Conservation (phyloP, 1,140 invertebrate genomes). For the Agraylea sexmaculata region DNA sequence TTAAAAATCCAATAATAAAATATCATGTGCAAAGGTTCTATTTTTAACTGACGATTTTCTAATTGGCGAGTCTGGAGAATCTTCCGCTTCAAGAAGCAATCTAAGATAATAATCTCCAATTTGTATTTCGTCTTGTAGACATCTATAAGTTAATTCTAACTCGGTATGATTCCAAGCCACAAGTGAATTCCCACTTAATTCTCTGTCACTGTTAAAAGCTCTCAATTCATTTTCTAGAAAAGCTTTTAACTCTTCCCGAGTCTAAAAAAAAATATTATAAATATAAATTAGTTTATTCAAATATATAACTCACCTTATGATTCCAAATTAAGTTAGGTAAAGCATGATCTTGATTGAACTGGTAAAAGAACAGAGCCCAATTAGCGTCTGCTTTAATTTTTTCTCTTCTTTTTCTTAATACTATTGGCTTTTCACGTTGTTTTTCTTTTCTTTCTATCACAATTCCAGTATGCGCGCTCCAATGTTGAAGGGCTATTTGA, state of each 20-base stretch:
- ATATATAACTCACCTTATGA: constrained; percentile 58
- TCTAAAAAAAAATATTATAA: constrained; percentile 41
- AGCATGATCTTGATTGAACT: constrained; percentile 90
- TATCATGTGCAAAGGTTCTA: constrained; percentile 4
- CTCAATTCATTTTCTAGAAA: constrained; percentile 90
- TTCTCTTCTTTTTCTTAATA: constrained; percentile 80
- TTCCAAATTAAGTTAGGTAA: constrained; percentile 98
- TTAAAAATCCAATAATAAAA: background rate
- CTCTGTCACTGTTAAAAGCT: constrained; percentile 80
- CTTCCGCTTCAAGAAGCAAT: constrained; percentile 83
- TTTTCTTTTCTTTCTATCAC: constrained; percentile 52
- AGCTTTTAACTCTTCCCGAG: constrained; percentile 86
- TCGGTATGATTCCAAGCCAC: constrained; percentile 98
- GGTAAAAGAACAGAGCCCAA: constrained; percentile 90
- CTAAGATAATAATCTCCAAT: constrained; percentile 98
- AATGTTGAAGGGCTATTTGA: constrained; percentile 76
- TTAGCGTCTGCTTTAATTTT: constrained; percentile 87
- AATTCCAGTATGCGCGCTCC: constrained; percentile 67
- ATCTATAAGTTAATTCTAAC: constrained; percentile 89
- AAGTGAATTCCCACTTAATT: constrained; percentile 65
- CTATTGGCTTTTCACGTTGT: constrained; percentile 63
- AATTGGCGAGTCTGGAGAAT: constrained; percentile 75
- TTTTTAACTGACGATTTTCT: constrained; percentile 61
- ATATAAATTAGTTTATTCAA: constrained; percentile 12
- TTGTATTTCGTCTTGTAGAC: constrained; percentile 90